A percentile compares a stretch with the other conserved stretches of the same genome.
Conservation (phyloP, 92 coral and sea anemone genomes). For the Paragorgia papillata region DNA sequence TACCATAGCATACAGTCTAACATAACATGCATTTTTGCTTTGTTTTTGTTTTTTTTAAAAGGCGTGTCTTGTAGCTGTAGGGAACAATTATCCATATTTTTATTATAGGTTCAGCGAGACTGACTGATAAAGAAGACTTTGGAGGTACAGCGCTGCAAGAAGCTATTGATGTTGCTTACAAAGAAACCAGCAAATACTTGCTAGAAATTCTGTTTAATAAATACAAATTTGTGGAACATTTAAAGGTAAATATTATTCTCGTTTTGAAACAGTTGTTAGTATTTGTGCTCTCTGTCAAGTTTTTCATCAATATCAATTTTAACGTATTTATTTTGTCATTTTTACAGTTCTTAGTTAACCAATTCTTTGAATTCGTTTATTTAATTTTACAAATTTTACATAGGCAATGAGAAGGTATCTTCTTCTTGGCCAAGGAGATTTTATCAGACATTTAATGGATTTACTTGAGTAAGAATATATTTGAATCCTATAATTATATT, state of each 20-base stretch:
- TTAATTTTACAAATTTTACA: neutral
- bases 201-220: conserved; percentile 89
- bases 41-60: no score
- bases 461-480: conserved; percentile 80
- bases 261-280: neutral
- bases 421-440: conserved; percentile 98
- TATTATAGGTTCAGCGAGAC: conserved; percentile 73
- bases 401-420: conserved; percentile 93
- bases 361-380: neutral
- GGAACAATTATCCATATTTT: no score
- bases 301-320: neutral
- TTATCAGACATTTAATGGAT: conserved; percentile 97
- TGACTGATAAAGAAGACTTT: conserved; percentile 90
- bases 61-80: no score
- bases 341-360: no score
- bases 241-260: conserved; percentile 62
- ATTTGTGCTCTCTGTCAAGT: conserved; percentile 5
- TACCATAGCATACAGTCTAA: no score
- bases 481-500: neutral
- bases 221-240: conserved; percentile 92
- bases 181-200: conserved; percentile 89
- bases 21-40: no score
- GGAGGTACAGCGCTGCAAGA: conserved; percentile 90
- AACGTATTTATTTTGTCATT: no score
- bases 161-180: conserved; percentile 81